Base-by-base conservation (phyloP, 2,888 invertebrate genomes). In the Colletes collaris region DNA sequence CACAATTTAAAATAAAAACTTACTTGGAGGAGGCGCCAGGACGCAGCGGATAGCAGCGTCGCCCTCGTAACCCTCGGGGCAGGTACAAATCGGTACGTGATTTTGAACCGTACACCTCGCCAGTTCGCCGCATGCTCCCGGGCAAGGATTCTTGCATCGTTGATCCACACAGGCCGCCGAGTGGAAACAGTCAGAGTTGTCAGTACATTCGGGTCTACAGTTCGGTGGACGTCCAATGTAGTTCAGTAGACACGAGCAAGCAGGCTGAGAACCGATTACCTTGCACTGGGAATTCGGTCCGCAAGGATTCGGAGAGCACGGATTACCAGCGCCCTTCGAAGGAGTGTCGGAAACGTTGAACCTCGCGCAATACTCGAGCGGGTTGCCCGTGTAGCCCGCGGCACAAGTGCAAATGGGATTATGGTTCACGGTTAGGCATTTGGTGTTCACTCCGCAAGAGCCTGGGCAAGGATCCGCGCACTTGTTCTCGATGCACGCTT, bases 341-440 rank as follows among this genome's bases (percentile, higher is more conserved):
- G 86, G 84, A 27, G 82, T 74, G 13, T 76, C 56, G 1, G 79
- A 63, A 3, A 83, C 93, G 93, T 95, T 94, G 93, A 95, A 94
- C 88, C 94, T 95, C 82, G 93, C 93, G 93, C 97, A 97, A 92
- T 94, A 94, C 81, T 95, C 94, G 90, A 97, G 96, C 59, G 97
- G 97, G 95, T 97, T 97, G 76, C 97, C 97, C 53, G 96, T 96
- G 91, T 95, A 96, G 84, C 96, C 96, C 84, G 95, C 94, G 76
- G 96, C 95, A 90, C 98, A 98, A 90, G 96, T 97, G 93, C 98
- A 98, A 88, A 97, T 96, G 50, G 97, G 97, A 92, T 97, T 97
- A 91, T 98, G 98, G 87, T 97, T 97, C 68, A 97, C 95, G 64
- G 97, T 97, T 93, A 96, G 96, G 90, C 98, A 98, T 82, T 96